These are phyloP conservation scores for Diloba caeruleocephala DNA, from an alignment of 2,888 invertebrate genomes.

Conservation along the genomic window DNA sequence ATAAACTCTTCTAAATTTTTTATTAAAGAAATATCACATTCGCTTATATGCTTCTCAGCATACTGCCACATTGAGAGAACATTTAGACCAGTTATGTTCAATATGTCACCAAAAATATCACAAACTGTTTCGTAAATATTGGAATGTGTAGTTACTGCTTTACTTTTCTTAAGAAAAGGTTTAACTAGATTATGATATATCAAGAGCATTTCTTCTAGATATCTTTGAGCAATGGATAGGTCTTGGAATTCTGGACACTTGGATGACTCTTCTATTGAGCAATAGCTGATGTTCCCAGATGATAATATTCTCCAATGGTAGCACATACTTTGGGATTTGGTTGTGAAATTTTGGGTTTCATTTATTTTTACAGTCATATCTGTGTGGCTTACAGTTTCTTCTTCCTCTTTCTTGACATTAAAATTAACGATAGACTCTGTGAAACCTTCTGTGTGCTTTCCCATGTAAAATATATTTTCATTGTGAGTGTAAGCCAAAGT, in stretches of 20 bases:
- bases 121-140: constrained; percentile 91
- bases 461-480: constrained; percentile 92
- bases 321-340: constrained; percentile 81
- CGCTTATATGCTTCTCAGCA: constrained; percentile 90
- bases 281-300: constrained; percentile 83
- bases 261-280: constrained; percentile 77
- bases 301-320: constrained; percentile 85
- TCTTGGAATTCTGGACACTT: constrained; percentile 84
- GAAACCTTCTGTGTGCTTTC: constrained; percentile 88
- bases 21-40: constrained; percentile 91
- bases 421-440: constrained; percentile 82
- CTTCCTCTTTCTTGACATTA: constrained; percentile 66
- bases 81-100: constrained; percentile 91
- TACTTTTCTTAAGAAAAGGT: constrained; percentile 91
- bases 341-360: constrained; percentile 68
- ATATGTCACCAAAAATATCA: constrained; percentile 91
- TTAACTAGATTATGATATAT: constrained; percentile 90
- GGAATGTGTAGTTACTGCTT: constrained; percentile 86
- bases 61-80: constrained; percentile 92
- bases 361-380: constrained; percentile 62
- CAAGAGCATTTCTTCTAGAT: constrained; percentile 91
- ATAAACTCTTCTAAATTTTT: constrained; percentile 92
- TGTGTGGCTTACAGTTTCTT: constrained; percentile 62
- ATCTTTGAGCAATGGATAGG: constrained; percentile 91
- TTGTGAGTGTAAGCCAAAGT: constrained; percentile 91